Evolutionary conservation across 2,797 vertebrate species (phyloP), one percentile per base, ranked within the genome.

Genomic region (Onychomys torridus): DNA sequence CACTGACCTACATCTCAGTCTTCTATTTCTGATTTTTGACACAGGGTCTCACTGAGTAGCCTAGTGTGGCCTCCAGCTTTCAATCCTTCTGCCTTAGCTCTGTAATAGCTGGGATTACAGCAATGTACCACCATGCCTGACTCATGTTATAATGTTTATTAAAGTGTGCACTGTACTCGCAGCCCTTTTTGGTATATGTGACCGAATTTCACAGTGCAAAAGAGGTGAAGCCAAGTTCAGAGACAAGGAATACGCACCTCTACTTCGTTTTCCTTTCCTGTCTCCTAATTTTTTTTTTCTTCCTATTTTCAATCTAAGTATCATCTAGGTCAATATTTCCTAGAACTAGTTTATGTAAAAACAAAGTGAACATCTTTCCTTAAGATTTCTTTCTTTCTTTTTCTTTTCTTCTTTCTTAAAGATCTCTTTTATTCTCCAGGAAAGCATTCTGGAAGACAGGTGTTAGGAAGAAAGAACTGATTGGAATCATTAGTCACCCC

Each of bases 311-410:
- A 13, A 79, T n/a, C 19, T 61, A 23, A 61, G 29, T 37, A 78
- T 89, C 29, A 69, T 59, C 21, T 55, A 59, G 21, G 2, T 89
- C 32, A 67, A 46, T 3, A 81, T 21, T 46, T 89, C 17, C 57
- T 93, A 52, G 23, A 91, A 40, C 12, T 78, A 37, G 57, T 94
- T 94, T 27, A 93, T 79, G 17, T 93, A 83, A 91, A 89, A 91
- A 46, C 46, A 85, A 94, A 90, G 57, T 52, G 89, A 79, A 87
- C 34, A 89, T 4, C 11, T 91, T 76, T 77, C 32, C 27, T 34
- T 37, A 67, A 21, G 37, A 21, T 4, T 79, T 77, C 89, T 75
- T 63, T 49, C 27, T 59, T 27, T 46, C 6, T 29, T 23, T 43
- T 13, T 14, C 12, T 7, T 57, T 37, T 25, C n/a, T 32, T 55